phyloP scores from a whole-genome alignment of 1,140 invertebrate species.

The Calycopis cecrops region DNA sequence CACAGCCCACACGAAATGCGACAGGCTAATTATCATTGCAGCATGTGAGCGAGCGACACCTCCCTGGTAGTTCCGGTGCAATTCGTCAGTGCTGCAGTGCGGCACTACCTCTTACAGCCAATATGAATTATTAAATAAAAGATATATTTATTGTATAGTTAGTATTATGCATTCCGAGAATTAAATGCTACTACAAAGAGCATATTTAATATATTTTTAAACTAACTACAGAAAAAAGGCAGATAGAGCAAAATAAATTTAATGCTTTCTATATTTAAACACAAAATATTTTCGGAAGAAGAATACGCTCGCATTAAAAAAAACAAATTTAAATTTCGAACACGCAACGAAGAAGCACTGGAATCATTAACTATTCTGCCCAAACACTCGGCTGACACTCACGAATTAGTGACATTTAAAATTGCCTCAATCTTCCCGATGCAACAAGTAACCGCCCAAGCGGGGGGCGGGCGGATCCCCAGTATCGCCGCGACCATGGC shows the following conservation, averaged over 20 bases:
- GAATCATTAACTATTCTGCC: constrained; percentile 10
- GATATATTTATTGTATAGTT: too few relatives aligned
- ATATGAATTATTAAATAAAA: too few relatives aligned
- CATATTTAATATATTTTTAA: constrained; percentile 1
- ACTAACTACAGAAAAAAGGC: neutral
- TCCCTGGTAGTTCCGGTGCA: too few relatives aligned
- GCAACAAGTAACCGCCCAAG: constrained; percentile 46
- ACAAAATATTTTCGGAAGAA: neutral
- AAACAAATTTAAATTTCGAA: neutral
- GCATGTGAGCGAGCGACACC: too few relatives aligned
- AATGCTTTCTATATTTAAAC: neutral
- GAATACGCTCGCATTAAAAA: neutral
- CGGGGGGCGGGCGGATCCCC: constrained; percentile 33
- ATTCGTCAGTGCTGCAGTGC: too few relatives aligned
- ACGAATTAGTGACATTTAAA: constrained; percentile 50
- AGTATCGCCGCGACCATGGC: constrained; percentile 69
- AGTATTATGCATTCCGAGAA: too few relatives aligned
- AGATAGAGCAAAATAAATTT: too few relatives aligned
- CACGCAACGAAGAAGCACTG: neutral
- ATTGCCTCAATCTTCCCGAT: constrained; percentile 49
- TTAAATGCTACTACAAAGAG: neutral
- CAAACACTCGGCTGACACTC: constrained; percentile 23
- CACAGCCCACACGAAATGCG: too few relatives aligned
- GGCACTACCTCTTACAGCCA: too few relatives aligned
- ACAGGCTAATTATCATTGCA: too few relatives aligned